Conservation (phyloP, 2,888 invertebrate genomes). For the Euplagia quadripunctaria region DNA sequence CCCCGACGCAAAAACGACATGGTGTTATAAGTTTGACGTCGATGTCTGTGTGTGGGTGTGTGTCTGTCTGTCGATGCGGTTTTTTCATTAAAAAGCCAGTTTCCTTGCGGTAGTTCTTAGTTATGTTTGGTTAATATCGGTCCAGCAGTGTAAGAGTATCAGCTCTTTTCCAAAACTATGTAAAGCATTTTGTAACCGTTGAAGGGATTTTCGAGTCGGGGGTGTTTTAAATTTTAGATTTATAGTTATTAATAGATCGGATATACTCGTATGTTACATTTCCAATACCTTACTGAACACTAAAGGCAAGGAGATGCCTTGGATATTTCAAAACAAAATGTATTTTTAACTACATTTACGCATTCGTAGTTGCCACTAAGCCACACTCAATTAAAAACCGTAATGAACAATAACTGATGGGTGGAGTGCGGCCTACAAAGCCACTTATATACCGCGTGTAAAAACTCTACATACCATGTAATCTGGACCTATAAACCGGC, state of each 20-base stretch:
- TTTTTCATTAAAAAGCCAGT: no score
- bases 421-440: conserved; percentile 57
- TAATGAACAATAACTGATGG: conserved; percentile 63
- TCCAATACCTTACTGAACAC: background rate
- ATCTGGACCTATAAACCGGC: conserved; percentile 83
- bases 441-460: conserved; percentile 58
- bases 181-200: no score
- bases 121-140: no score
- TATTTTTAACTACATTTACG: conserved; percentile 37
- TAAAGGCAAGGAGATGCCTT: background rate
- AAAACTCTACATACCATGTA: conserved; percentile 72
- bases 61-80: no score
- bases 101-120: no score
- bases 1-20: no score
- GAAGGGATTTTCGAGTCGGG: no score
- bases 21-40: no score
- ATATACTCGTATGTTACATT: background rate
- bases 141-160: no score
- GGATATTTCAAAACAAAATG: conserved; percentile 4
- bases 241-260: background rate
- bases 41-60: no score
- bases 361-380: conserved; percentile 35
- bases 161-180: no score
- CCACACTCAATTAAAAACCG: conserved; percentile 62
- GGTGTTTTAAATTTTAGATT: no score